Conservation (phyloP, 2,888 invertebrate species). For the Autographa gamma region DNA sequence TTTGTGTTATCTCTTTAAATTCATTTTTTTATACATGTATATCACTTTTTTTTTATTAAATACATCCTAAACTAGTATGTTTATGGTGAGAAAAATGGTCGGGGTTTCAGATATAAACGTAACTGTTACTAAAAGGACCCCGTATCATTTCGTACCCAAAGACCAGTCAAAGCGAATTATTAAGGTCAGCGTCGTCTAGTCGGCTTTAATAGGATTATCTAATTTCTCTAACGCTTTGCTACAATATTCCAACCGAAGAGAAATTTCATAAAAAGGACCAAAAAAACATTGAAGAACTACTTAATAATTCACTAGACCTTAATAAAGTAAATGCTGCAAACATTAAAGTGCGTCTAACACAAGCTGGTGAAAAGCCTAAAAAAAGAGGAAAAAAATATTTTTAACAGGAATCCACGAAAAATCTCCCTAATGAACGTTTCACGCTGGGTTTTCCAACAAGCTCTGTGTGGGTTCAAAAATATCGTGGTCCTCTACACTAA, state of each 20-base stretch:
- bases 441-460: constrained; percentile 47
- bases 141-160: constrained; percentile 10
- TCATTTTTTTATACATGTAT: too few species aligned
- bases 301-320: neutral
- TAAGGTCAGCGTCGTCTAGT: neutral
- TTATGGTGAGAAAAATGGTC: neutral
- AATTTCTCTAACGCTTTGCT: neutral
- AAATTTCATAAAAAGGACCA: neutral
- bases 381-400: constrained; percentile 41
- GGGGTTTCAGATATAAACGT: neutral
- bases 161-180: constrained; percentile 26
- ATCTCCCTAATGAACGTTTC: constrained; percentile 47
- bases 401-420: constrained; percentile 43
- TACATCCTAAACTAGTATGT: too few species aligned
- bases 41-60: too few species aligned
- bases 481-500: constrained; percentile 55
- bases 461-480: constrained; percentile 54
- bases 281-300: neutral
- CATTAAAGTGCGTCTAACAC: constrained; percentile 19
- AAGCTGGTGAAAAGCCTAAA: constrained; percentile 26
- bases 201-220: neutral
- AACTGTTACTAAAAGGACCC: neutral
- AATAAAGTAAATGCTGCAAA: constrained; percentile 28
- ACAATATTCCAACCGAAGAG: neutral
- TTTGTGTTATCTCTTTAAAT: too few species aligned